phyloP scores from a whole-genome alignment of 1,140 invertebrate species.

The Drosophila pseudoananassae region DNA sequence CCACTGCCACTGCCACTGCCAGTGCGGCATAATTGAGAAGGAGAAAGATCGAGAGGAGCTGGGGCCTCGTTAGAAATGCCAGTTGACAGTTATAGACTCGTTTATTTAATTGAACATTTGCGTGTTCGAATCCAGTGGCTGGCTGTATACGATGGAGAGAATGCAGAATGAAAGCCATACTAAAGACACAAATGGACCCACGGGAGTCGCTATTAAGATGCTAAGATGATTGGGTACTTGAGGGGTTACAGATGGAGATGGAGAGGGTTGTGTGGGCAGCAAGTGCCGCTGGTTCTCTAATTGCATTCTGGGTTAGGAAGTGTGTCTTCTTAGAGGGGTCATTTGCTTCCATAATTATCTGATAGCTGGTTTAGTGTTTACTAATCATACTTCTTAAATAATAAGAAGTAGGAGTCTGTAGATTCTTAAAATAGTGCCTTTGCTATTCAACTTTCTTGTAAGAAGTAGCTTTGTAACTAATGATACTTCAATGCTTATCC shows the following conservation, averaged over 20 bases:
- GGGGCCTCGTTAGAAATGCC: constrained; percentile 41
- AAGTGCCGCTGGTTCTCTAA: constrained; percentile 5
- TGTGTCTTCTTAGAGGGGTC: background rate
- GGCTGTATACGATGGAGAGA: constrained; percentile 5
- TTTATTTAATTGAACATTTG: constrained; percentile 73
- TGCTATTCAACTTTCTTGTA: no score
- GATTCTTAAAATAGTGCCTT: no score
- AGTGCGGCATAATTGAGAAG: constrained; percentile 28
- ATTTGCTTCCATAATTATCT: background rate
- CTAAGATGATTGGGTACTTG: constrained; percentile 7
- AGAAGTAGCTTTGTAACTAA: no score
- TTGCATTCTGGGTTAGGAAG: constrained; percentile 1
- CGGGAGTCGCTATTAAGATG: constrained; percentile 4
- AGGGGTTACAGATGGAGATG: background rate
- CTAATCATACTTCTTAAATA: no score
- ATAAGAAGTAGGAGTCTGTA: no score
- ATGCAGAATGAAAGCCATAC: constrained; percentile 59
- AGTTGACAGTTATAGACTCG: constrained; percentile 59
- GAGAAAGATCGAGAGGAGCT: background rate
- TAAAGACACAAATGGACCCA: constrained; percentile 51
- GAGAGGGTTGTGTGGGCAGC: constrained; percentile 15
- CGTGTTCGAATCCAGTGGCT: constrained; percentile 35
- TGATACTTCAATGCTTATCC: no score
- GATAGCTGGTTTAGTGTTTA: background rate
- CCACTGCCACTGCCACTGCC: constrained; percentile 4